Conservation (phyloP, 2,113 vertebrate genomes). For the Hepsetus odoe region DNA sequence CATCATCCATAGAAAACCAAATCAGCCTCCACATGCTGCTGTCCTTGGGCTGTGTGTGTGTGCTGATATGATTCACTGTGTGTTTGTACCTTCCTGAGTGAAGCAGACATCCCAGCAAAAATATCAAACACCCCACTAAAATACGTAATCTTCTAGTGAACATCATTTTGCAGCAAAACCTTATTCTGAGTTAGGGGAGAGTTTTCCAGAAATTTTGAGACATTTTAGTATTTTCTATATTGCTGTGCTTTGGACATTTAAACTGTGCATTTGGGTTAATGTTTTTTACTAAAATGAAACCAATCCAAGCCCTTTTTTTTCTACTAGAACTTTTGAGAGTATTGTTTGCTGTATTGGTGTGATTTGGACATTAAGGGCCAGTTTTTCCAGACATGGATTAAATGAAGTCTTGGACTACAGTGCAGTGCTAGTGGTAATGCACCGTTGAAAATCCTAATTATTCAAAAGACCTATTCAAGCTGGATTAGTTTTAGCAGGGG, state of each 20-base stretch:
- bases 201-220: not conserved
- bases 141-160: not conserved
- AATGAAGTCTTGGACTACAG: too few relatives aligned
- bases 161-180: not conserved
- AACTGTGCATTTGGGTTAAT: not conserved
- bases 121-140: not conserved
- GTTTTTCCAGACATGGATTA: too few relatives aligned
- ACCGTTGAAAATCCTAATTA: too few relatives aligned
- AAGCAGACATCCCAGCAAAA: constrained; percentile 3
- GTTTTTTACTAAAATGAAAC: not conserved
- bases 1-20: constrained; percentile 23
- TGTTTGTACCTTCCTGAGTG: constrained; percentile 13
- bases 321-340: too few relatives aligned
- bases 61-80: constrained; percentile 10
- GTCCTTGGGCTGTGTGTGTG: constrained; percentile 22
- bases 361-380: too few relatives aligned
- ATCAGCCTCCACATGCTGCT: not conserved
- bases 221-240: not conserved
- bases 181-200: not conserved
- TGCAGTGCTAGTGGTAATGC: too few relatives aligned
- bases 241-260: not conserved
- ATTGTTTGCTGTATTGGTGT: too few relatives aligned
- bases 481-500: too few relatives aligned
- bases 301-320: too few relatives aligned
- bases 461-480: too few relatives aligned